Evolutionary conservation across 2,113 vertebrate species (phyloP), one percentile per base, ranked within the genome.

Genomic region (Saccopteryx bilineata): DNA sequence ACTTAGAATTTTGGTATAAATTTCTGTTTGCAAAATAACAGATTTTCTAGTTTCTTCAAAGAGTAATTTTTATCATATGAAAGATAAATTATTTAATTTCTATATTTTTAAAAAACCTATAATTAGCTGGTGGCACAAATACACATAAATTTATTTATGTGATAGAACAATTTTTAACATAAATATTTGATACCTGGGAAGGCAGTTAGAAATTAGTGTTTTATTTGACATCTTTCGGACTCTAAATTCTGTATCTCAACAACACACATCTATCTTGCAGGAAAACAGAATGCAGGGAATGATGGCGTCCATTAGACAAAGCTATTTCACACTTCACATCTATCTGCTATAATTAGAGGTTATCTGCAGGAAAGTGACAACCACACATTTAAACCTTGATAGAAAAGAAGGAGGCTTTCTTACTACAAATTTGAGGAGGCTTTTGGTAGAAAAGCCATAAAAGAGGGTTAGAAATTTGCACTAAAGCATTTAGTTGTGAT

Each of bases 321-420:
- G 71, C 91, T 90, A 93, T 95, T 97, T 97, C 95, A 97, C 82
- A 96, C 82, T 97, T 97, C 95, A 97, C 93, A 96, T 95, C 92
- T 90, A 96, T 94, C 88, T 91, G 74, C 91, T 97, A 87, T 97
- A 97, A 97, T 96, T 95, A 97, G 92, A 96, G 97, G 96, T 97
- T 97, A 97, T 95, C 96, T 92, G 94, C 56, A 95, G 75, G 80
- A 92, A 96, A 97, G 96, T 97, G 96, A 97, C 97, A 98, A 89
- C 97, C 93, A 96, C 31, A 95, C 28, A 97, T 97, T 96, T 96
- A 94, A 97, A 96, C 87, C 87, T 84, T 90, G 90, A 96, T 66
- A 93, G 74, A 95, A 56, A 97, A 97, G 96, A 97, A 96, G 92
- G 78, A 96, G 46, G 90, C 95, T 88, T 97, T 93, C 84, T 97